Evolutionary conservation across 2,888 invertebrate genomes (phyloP), one percentile per base, ranked within the genome.

Genomic region (Drosophila recens): DNA sequence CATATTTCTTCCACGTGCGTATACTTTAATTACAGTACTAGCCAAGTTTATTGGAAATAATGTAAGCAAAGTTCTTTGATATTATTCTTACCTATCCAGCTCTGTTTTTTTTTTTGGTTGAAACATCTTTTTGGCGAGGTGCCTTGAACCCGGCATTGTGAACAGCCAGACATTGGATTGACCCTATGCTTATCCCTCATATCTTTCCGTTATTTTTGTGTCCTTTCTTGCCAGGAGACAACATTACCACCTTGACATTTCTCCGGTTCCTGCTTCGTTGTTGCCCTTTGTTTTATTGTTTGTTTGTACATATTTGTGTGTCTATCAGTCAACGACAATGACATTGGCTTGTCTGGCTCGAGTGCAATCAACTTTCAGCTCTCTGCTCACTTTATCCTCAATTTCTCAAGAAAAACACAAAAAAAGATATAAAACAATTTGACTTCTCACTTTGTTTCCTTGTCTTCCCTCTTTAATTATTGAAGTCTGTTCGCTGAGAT

Each of bases 331-430:
- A 57, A 42, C 51, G 62, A 56, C 59, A 80, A 71, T 77, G 80
- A 57, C 76, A 77, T 71, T 76, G 80, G 66, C 77, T 76, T 45
- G 80, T 77, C 77, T 80, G 81, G 61, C 38, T 46, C 9, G 53
- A 77, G 77, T 76, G 77, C 77, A 80, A 46, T 77, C 66, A 77
- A 77, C 77, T 77, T 58, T 76, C 17, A 15, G 38, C 46, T 49
- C 57, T 40, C 46, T 46, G 9, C 40, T 49, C 45, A 27, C 51
- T 46, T 67, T 61, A 54, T 67, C 56, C 56, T 61, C 33, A 52
- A 63, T 49, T 64, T 57, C 45, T 62, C 13, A 13, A 49, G 42
- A 23, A 43, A 58, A 49, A 43, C 10, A n/a, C n/a, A 2, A 20
- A 49, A 20, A 49, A 20, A 49, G 34, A 54, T 17, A 30, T 46